These are phyloP conservation scores for Actinia tenebrosa DNA, from an alignment of 64 coral and sea anemone species.

Conservation along the genomic window DNA sequence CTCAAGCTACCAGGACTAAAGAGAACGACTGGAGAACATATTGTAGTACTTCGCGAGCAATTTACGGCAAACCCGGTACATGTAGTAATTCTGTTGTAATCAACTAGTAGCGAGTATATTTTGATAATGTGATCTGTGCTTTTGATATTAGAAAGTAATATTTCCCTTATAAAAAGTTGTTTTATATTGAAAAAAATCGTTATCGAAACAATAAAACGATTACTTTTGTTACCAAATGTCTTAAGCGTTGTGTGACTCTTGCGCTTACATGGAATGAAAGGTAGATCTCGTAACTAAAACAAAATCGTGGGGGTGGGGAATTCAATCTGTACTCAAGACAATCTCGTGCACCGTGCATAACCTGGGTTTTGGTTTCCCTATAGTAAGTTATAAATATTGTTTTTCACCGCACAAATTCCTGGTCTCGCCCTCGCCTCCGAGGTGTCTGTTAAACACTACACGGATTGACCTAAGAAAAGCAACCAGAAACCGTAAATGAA, in stretches of 20 bases:
- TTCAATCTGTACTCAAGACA: too few species aligned
- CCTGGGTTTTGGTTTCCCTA: too few species aligned
- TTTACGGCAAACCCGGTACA: not conserved
- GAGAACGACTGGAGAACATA: constrained; percentile 1
- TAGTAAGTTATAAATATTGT: too few species aligned
- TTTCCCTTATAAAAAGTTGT: constrained; percentile 33
- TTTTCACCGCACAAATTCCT: too few species aligned
- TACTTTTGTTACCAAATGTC: not conserved
- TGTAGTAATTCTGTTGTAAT: constrained; percentile 17
- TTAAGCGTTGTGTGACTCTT: not conserved
- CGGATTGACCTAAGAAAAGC: too few species aligned
- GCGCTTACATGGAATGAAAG: not conserved
- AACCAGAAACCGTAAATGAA: too few species aligned
- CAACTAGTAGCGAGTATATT: constrained; percentile 27
- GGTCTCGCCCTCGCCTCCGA: too few species aligned
- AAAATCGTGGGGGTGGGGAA: too few species aligned
- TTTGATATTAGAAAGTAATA: constrained; percentile 36
- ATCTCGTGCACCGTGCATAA: too few species aligned
- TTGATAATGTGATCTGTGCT: constrained; percentile 23
- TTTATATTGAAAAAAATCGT: constrained; percentile 28
- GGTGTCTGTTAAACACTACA: too few species aligned
- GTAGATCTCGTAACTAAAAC: too few species aligned
- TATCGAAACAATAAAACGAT: not conserved
- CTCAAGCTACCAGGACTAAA: not conserved
- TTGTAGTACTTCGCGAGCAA: not conserved